Evolutionary conservation across 2,888 invertebrate genomes (phyloP), one percentile per base, ranked within the genome.

Genomic region (Chrysopilus asiliformis): DNA sequence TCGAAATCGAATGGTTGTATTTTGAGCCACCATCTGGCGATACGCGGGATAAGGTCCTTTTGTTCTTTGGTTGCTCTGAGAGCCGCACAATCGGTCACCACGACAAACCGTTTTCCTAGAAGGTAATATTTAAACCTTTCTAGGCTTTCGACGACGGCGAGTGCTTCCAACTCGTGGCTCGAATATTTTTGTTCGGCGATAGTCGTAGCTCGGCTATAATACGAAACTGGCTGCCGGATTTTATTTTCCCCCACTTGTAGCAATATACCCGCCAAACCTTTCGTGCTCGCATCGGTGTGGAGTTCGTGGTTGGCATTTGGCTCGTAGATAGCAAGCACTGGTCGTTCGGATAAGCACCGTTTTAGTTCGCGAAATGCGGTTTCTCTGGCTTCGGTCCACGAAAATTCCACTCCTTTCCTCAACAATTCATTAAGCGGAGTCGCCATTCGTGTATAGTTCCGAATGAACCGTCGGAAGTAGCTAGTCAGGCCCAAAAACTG

Each of bases 401-500:
- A 7, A 13, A 19, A 28, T n/a, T 18, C 4, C 10, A 20, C 24
- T 7, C 10, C 14, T 9, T 45, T 45, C 34, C 43, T 42, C 14
- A 40, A 25, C 5, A 51, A 27, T 3, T 35, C 34, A 7, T 43
- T 45, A 15, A 50, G 31, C 4, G 46, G 49, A 16, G 28, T 39
- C 6, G 44, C 43, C 7, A 48, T 28, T 3, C 28, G 28, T 2
- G 47, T 41, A 38, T 42, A 49, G 17, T 38, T 29, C 25, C 41
- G 17, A 3, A 51, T 42, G 34, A 50, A 50, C 22, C 42, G 43
- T n/a, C 50, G 24, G 24, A 49, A 51, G 38, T 43, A 49, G 10
- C 46, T 44, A 4, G 44, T 43, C 25, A 53, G 34, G 1, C 50
- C 51, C 10, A 53, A 22, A 33, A 52, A 53, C n/a, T 41, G 41